Evolutionary conservation across 2,797 vertebrate species (phyloP), one percentile per base, ranked within the genome.

Genomic region (Scarus forsteni): DNA sequence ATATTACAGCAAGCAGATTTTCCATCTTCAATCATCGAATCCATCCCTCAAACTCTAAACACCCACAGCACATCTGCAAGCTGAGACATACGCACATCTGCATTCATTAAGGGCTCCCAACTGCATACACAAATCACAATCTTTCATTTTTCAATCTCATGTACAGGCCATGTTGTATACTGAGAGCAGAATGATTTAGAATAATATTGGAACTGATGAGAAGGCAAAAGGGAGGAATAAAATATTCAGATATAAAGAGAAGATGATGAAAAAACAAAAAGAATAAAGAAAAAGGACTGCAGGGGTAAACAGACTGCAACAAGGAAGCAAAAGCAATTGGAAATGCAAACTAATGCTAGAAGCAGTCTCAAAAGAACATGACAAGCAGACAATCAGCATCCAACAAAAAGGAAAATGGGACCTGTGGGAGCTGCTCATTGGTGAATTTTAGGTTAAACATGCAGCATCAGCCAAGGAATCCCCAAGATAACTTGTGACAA

Each of bases 261-360:
- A 62, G 50, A 62, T 36, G 68, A 77, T 70, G 61, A 80, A 79
- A 82, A 80, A 49, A 60, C 43, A 40, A 61, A 77, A 58, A 55
- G 5, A 34, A 65, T 43, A 67, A 55, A 69, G 60, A 70, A 14
- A 4, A 63, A 74, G 73, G 60, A 86, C 80, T 87, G 57, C 66
- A 74, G 81, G 83, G 70, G 69, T 83, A 79, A 88, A 90, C 83
- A 85, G 67, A 83, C 70, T 56, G 53, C 56, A 69, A 54, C 51
- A 5, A 69, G 69, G 69, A 74, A 82, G 66, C 60, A 59, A 67
- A 75, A 82, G 60, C 70, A 64, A 79, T 70, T 84, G 67, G 66
- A 86, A 88, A 87, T 86, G 80, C 80, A 87, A 89, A 87, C 75
- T 72, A 71, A 77, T 0, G 53, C 79, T 68, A 10, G 50, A 35